Evolutionary conservation across 2,113 vertebrate genomes (phyloP), one percentile per base, ranked within the genome.

Genomic region (Panthera uncia): DNA sequence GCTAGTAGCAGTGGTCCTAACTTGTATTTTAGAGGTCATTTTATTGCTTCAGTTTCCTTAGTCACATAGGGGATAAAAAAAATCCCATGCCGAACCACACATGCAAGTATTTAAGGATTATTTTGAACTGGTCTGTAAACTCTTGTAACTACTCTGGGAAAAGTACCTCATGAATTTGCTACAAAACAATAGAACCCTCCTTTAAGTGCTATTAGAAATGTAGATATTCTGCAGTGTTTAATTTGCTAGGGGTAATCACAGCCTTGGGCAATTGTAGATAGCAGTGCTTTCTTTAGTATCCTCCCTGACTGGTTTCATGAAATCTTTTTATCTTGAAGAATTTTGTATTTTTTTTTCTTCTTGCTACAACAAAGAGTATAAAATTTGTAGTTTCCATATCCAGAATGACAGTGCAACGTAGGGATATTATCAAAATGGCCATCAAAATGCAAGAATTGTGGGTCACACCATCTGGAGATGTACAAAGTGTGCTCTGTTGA

Each of bases 321-420:
- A 96, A 96, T 93, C 95, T 97, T 97, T 98, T 98, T 98, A 97
- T 97, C 52, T 83, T 90, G 63, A 98, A 94, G 87, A 97, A 98
- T 96, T 97, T 48, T 63, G 16, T 78, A 23, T 25, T 45, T 84
- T 63, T 98, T 97, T 95, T 84, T 98, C 73, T 55, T 92, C 97
- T 98, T 98, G 97, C 98, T 98, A 96, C 96, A 98, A 98, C 98
- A 98, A 55, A 76, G 82, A 90, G 92, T 16, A 79, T 83, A 90
- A 99, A 98, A 98, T 99, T 99, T 99, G 97, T 99, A 98, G 94
- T 96, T 97, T 92, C 93, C 71, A 94, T 66, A 96, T 93, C 91
- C 71, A 97, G 86, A 98, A 98, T 98, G 98, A 98, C 98, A 98
- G 98, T 97, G 97, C 96, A 98, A 98, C 97, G 96, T 89, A 98